Percentiles rank a stretch among this genome's conserved stretches.
Evolutionary conservation across 1,140 invertebrate genomes (phyloP).

Genomic region (Dolichoris vasculosae): DNA sequence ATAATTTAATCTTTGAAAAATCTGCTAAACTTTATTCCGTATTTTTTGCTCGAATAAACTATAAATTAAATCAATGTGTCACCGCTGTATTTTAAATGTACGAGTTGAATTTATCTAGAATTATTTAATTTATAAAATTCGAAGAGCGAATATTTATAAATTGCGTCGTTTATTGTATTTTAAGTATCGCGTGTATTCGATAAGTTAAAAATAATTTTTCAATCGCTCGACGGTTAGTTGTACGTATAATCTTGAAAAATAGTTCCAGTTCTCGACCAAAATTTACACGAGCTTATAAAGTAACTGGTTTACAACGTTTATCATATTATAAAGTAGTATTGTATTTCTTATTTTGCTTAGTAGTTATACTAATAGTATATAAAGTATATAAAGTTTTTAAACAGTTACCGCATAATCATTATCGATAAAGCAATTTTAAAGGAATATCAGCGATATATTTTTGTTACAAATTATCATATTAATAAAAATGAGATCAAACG

Average conservation of each 20-base stretch:
- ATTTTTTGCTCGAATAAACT: background rate
- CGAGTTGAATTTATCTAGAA: background rate
- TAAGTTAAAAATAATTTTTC: background rate
- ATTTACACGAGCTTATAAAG: too few relatives aligned
- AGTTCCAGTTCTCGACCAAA: background rate
- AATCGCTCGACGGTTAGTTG: background rate
- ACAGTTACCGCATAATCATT: too few relatives aligned
- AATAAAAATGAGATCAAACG: too few relatives aligned
- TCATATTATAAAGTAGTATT: too few relatives aligned
- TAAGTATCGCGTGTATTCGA: background rate
- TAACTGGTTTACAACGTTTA: too few relatives aligned
- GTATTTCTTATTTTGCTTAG: too few relatives aligned
- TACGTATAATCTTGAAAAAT: background rate
- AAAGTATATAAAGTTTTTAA: too few relatives aligned
- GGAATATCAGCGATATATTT: too few relatives aligned
- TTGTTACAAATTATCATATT: too few relatives aligned
- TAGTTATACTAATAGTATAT: too few relatives aligned
- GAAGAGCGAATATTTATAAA: background rate
- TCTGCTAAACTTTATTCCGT: background rate
- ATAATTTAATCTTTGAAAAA: too few relatives aligned
- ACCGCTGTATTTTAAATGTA: background rate
- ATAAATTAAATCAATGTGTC: background rate
- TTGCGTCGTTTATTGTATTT: background rate
- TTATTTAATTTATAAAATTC: background rate
- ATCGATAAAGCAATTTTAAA: too few relatives aligned